These are phyloP conservation scores for Ceyx melanurus DNA, from an alignment of 2,113 vertebrate genomes.

Conservation along the genomic window DNA sequence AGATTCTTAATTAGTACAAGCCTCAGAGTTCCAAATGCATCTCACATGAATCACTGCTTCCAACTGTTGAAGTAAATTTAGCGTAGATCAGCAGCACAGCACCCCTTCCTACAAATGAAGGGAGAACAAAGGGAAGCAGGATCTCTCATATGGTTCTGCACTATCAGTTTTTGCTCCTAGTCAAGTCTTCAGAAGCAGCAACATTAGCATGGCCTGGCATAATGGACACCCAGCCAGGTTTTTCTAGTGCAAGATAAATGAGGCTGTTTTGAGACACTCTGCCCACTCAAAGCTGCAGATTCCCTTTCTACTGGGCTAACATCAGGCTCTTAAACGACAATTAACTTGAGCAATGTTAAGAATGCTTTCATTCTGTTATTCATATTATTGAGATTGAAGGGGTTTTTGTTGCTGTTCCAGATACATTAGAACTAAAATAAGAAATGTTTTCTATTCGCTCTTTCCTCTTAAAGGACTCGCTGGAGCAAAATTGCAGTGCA, in stretches of 20 bases:
- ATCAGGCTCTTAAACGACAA: constrained; percentile 31
- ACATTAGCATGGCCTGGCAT: neutral
- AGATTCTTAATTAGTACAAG: neutral
- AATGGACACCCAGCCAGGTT: neutral
- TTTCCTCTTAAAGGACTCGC: constrained; percentile 3
- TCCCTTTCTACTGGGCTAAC: constrained; percentile 42
- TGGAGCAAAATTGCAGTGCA: constrained; percentile 48
- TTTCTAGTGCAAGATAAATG: neutral
- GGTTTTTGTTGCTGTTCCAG: constrained; percentile 12
- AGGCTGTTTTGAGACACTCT: constrained; percentile 4
- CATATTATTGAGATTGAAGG: constrained; percentile 21
- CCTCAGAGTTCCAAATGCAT: neutral
- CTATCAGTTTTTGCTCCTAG: neutral
- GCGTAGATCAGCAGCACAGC: neutral
- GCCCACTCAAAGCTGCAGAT: neutral
- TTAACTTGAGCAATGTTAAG: constrained; percentile 37
- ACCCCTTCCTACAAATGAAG: neutral
- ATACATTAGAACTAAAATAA: neutral
- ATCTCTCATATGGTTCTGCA: neutral
- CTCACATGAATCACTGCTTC: neutral
- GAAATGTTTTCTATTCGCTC: constrained; percentile 3
- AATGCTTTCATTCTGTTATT: constrained; percentile 51
- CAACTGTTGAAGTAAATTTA: neutral
- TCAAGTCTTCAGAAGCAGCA: neutral
- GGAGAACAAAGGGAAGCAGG: neutral